phyloP scores from a whole-genome alignment of 2,888 invertebrate species.

The Cerastis rubricosa region DNA sequence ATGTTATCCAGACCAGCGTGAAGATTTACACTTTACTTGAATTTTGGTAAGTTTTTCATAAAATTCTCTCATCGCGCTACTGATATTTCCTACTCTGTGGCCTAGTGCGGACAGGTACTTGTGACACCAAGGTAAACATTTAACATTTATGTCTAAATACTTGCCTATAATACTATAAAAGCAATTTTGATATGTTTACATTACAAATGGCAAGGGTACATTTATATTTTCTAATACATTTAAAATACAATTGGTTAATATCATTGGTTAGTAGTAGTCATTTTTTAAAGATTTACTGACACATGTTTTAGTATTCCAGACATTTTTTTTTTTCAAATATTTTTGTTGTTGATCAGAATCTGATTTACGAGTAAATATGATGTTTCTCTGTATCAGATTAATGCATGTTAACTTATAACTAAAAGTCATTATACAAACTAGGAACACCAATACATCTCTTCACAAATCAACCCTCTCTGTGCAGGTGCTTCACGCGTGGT shows the following conservation, averaged over 20 bases:
- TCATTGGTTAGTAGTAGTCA: neutral
- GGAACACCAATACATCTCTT: constrained; percentile 43
- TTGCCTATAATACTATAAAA: constrained; percentile 41
- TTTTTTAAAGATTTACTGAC: neutral
- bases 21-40: neutral
- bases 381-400: neutral
- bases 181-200: constrained; percentile 59
- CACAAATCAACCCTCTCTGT: constrained; percentile 1
- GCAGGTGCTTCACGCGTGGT: constrained; percentile 32
- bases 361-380: neutral
- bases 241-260: constrained; percentile 4
- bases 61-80: constrained; percentile 1
- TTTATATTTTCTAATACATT: constrained; percentile 40
- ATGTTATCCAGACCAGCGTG: neutral
- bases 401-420: neutral
- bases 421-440: constrained; percentile 45
- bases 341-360: neutral
- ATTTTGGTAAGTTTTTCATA: neutral
- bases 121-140: constrained; percentile 56
- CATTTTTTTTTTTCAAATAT: neutral
- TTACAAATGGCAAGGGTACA: constrained; percentile 46
- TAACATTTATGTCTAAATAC: constrained; percentile 48
- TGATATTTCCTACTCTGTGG: constrained; percentile 47
- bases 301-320: neutral
- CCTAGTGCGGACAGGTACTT: constrained; percentile 57